A percentile compares a stretch with the other conserved stretches of the same genome.
Evolutionary conservation across 2,888 invertebrate genomes (phyloP).

Genomic region (Beris morrisii): DNA sequence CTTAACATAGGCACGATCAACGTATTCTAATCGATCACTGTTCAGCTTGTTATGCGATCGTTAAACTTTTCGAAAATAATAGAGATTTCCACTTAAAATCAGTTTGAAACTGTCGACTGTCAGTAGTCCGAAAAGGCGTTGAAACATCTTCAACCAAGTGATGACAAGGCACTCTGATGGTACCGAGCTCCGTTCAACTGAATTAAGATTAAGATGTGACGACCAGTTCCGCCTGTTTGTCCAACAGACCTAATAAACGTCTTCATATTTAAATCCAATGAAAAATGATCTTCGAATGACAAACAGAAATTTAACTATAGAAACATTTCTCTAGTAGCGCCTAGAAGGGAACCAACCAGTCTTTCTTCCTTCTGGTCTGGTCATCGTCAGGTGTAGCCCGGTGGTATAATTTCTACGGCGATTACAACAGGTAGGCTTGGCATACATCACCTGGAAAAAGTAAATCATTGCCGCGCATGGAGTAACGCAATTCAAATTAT

Average conservation of each 20-base stretch:
- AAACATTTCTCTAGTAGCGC: too few relatives aligned
- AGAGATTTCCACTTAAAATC: conserved; percentile 21
- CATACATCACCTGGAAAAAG: background rate
- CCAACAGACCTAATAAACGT: conserved; percentile 28
- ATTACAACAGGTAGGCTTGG: too few relatives aligned
- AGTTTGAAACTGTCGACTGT: conserved; percentile 27
- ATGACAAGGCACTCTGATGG: conserved; percentile 20
- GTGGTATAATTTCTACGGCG: too few relatives aligned
- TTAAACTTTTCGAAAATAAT: conserved; percentile 28
- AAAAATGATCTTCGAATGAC: conserved; percentile 31
- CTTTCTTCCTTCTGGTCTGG: too few relatives aligned
- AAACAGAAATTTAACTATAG: conserved; percentile 26
- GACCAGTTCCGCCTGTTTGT: conserved; percentile 7
- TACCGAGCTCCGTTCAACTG: background rate
- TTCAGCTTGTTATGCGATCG: conserved; percentile 23
- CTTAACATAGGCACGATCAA: background rate
- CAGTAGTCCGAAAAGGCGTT: conserved; percentile 26
- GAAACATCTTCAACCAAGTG: conserved; percentile 27
- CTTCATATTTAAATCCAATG: conserved; percentile 20
- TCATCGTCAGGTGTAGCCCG: too few relatives aligned
- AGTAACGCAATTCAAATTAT: conserved; percentile 8
- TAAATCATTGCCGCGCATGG: background rate
- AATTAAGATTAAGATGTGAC: conserved; percentile 25
- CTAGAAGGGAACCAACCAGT: too few relatives aligned
- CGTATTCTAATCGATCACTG: conserved; percentile 1